Base-by-base conservation (phyloP, 2,113 vertebrate genomes). In the Mustela nigripes region DNA sequence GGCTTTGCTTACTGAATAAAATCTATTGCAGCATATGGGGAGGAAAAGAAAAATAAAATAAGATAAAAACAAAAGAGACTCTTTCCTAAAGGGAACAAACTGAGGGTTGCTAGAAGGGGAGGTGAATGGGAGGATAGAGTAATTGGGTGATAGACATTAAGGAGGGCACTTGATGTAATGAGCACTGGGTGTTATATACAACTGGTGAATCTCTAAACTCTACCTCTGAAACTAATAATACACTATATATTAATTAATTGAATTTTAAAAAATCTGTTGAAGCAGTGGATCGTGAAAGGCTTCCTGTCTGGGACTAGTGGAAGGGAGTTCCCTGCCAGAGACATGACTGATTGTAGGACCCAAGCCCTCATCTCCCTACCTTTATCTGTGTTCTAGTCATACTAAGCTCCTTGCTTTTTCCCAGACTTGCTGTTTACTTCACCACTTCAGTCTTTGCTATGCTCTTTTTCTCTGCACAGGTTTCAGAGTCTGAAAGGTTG, bases 401-500 rank as follows among this genome's bases (percentile, higher is more conserved):
- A 33, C 26, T n/a, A 50, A 97, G 22, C 19, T 36, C 42, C 81
- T 39, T 14, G 24, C 26, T 95, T 33, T 65, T 91, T 39, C 36
- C 14, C 4, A 82, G 76, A 80, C 42, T 91, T 4, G 28, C 14
- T 8, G 1, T 33, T 28, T 18, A 15, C 71, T 92, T 73, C 26
- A 36, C 50, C 60, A 21, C 21, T 48, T 39, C 36, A 79, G 53
- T 39, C 18, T 92, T 86, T 73, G 69, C 24, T 50, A 2, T 33
- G n/a, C 48, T 82, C 2, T 45, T 88, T 90, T 90, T 73, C 28
- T 86, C 50, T 87, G 67, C 0, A 21, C 22, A 16, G 26, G 28
- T 74, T 94, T 94, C 42, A 69, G 65, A 65, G 22, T 95, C 48
- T 80, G 65, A 93, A 95, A 69, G 22, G 7, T n/a, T 86, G 53